These are phyloP conservation scores for Salvelinus sp. DNA, from an alignment of 2,113 vertebrate species.

Conservation along the genomic window DNA sequence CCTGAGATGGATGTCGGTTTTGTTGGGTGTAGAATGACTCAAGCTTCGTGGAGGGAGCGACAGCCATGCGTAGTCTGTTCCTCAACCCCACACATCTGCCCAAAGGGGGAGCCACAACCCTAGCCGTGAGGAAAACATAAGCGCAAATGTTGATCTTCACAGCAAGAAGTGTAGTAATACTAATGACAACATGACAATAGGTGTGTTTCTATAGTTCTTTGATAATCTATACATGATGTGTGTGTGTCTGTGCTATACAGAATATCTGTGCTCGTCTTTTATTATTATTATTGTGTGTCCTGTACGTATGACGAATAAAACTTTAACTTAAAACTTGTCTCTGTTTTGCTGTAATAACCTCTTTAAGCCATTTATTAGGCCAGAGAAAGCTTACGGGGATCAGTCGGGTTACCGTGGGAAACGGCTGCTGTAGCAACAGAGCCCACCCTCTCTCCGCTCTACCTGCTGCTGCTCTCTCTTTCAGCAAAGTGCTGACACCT, in stretches of 20 bases:
- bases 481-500: not conserved
- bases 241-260: too few species aligned
- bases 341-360: not conserved
- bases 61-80: slow-evolving; percentile 67
- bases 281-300: too few species aligned
- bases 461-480: not conserved
- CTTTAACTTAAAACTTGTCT: not conserved
- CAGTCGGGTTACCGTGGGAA: slow-evolving; percentile 27
- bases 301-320: too few species aligned
- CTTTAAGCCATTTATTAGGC: slow-evolving; percentile 8
- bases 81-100: slow-evolving; percentile 77
- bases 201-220: not conserved
- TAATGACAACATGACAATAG: not conserved
- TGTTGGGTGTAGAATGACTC: slow-evolving; percentile 79
- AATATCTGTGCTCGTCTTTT: too few species aligned
- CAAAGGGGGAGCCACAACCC: slow-evolving; percentile 79
- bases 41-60: slow-evolving; percentile 66
- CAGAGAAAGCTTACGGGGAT: not conserved
- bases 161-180: not conserved
- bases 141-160: not conserved
- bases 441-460: not conserved
- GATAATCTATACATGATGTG: too few species aligned
- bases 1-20: slow-evolving; percentile 69
- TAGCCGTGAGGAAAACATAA: slow-evolving; percentile 45
- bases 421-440: slow-evolving; percentile 20